Percentiles rank a stretch among this genome's conserved stretches.
Conservation (phyloP, 1,140 invertebrate species). For the Lasioglossum albipes region DNA sequence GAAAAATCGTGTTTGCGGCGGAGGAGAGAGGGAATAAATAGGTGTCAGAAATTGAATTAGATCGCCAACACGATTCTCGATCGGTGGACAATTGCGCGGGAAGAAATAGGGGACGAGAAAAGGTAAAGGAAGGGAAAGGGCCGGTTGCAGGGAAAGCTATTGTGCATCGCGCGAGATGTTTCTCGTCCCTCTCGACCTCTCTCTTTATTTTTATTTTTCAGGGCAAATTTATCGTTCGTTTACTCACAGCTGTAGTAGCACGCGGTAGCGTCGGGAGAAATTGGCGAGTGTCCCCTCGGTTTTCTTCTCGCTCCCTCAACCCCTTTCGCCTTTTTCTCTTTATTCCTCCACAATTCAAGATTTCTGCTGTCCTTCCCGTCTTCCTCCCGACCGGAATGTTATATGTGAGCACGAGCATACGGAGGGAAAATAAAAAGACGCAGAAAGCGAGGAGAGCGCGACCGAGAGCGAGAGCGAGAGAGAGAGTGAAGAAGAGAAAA, state of each 20-base stretch:
- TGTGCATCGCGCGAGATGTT: conserved; percentile 58
- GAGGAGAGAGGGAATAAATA: conserved; percentile 26
- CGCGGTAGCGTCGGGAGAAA: conserved; percentile 48
- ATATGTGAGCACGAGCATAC: not conserved
- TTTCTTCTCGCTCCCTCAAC: conserved; percentile 30
- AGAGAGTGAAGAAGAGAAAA: not conserved
- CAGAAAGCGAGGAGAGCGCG: too few species aligned
- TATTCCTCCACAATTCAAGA: conserved; percentile 33
- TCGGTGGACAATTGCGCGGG: conserved; percentile 47
- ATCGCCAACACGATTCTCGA: conserved; percentile 60
- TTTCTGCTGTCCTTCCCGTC: conserved; percentile 2
- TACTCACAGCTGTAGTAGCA: conserved; percentile 52
- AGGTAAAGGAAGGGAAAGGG: conserved; percentile 9
- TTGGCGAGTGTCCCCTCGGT: conserved; percentile 47
- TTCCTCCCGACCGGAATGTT: conserved; percentile 5
- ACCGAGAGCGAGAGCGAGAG: too few species aligned
- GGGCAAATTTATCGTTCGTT: conserved; percentile 58
- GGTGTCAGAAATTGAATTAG: conserved; percentile 61
- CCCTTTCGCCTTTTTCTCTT: not conserved
- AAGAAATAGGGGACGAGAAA: conserved; percentile 22
- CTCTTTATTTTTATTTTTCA: conserved; percentile 55
- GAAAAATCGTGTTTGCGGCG: not conserved
- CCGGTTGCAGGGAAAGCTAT: conserved; percentile 25
- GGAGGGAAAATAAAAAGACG: not conserved
- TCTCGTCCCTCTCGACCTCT: conserved; percentile 39